These are phyloP conservation scores for Cranoglanis bouderius DNA, from an alignment of 2,113 vertebrate species.

Conservation along the genomic window DNA sequence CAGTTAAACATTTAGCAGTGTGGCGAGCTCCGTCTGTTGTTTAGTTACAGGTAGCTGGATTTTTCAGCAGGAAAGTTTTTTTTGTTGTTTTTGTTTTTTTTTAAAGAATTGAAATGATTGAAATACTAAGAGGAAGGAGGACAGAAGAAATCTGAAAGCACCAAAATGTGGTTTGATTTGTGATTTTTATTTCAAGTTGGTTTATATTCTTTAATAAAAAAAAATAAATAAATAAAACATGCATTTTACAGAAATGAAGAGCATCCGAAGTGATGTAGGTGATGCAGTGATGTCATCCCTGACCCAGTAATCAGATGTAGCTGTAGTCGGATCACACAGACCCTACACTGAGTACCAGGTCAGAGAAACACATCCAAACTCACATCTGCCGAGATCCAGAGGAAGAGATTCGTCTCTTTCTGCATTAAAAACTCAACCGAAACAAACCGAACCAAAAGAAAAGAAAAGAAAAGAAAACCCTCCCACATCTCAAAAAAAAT, in stretches of 20 bases:
- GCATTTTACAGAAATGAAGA: background rate
- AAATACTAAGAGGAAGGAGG: background rate
- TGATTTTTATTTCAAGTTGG: background rate
- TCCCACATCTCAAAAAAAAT: background rate
- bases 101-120: background rate
- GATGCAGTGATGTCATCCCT: conserved; percentile 56
- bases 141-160: background rate
- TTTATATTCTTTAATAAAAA: background rate
- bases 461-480: background rate
- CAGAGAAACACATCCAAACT: conserved; percentile 56
- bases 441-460: background rate
- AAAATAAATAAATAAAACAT: background rate
- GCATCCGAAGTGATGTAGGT: background rate
- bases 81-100: no score
- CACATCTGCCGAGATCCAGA: background rate
- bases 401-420: background rate
- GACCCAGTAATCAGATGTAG: conserved; percentile 79
- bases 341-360: conserved; percentile 74
- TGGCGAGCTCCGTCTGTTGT: background rate
- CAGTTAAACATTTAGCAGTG: background rate
- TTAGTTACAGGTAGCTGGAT: background rate
- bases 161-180: background rate
- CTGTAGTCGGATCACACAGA: conserved; percentile 68
- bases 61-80: background rate
- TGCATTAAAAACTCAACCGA: background rate